Evolutionary conservation across 2,888 invertebrate genomes (phyloP).

Genomic region (Eupithecia inturbata): DNA sequence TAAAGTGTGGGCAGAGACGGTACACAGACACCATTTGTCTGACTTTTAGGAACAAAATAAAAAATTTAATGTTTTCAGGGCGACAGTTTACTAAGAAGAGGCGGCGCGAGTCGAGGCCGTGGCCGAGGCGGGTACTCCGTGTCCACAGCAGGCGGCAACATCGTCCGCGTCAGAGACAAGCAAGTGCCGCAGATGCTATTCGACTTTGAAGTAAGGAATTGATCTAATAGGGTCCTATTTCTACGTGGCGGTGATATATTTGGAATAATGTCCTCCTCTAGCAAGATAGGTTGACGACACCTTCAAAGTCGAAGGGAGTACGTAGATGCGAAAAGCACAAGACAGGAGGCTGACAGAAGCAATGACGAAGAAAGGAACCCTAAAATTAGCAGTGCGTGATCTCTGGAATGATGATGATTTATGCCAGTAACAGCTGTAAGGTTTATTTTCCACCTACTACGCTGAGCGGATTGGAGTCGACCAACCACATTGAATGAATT

Average conservation of each 20-base stretch:
- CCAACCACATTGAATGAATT: no score
- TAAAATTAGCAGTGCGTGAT: no score
- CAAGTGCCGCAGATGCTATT: constrained; percentile 54
- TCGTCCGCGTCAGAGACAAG: constrained; percentile 72
- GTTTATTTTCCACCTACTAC: neutral
- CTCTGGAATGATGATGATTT: no score
- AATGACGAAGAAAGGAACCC: no score
- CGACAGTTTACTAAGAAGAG: constrained; percentile 74
- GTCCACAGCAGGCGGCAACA: constrained; percentile 69
- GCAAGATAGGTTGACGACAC: no score
- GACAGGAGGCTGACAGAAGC: no score
- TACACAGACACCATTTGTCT: neutral
- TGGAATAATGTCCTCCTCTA: no score
- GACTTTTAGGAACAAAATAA: neutral
- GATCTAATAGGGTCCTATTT: neutral
- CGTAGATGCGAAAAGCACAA: no score
- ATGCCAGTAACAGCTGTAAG: neutral
- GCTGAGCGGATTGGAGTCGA: no score
- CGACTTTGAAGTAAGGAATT: constrained; percentile 65
- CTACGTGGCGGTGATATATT: neutral
- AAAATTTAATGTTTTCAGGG: constrained; percentile 52
- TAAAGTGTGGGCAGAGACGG: no score
- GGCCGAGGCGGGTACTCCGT: constrained; percentile 66
- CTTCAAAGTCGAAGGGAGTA: no score
- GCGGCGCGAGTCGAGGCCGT: constrained; percentile 64